These are phyloP conservation scores for Conomelus anceps DNA, from an alignment of 2,888 invertebrate species.

Conservation along the genomic window DNA sequence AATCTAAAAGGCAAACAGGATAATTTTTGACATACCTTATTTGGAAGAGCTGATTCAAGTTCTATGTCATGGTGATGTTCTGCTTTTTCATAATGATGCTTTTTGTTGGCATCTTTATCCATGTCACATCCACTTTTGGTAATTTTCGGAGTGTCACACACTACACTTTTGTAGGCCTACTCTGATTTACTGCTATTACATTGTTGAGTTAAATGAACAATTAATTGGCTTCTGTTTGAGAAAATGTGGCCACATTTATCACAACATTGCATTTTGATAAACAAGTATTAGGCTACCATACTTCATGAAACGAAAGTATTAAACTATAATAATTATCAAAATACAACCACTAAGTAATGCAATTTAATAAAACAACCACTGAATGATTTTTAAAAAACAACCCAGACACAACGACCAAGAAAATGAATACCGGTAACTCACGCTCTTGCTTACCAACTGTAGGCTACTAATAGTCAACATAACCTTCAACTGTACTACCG, in stretches of 20 bases:
- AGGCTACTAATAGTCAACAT: not conserved
- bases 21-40: not conserved
- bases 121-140: not conserved
- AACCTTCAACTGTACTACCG: not conserved
- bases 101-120: too few species aligned
- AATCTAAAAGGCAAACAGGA: not conserved
- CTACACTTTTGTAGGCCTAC: not conserved
- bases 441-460: not conserved
- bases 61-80: too few species aligned
- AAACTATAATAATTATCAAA: not conserved
- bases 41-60: not conserved
- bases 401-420: not conserved
- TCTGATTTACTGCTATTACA: not conserved
- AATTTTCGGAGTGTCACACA: not conserved
- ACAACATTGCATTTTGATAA: conserved; percentile 5
- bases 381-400: not conserved
- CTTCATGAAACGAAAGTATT: not conserved
- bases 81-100: too few species aligned
- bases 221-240: conserved; percentile 2
- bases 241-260: conserved; percentile 1
- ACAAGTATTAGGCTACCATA: not conserved
- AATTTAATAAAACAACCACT: not conserved
- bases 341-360: not conserved
- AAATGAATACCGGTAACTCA: not conserved
- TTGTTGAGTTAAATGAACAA: not conserved